These are phyloP conservation scores for Antigone vipio DNA, from an alignment of 2,113 vertebrate genomes.

Conservation along the genomic window DNA sequence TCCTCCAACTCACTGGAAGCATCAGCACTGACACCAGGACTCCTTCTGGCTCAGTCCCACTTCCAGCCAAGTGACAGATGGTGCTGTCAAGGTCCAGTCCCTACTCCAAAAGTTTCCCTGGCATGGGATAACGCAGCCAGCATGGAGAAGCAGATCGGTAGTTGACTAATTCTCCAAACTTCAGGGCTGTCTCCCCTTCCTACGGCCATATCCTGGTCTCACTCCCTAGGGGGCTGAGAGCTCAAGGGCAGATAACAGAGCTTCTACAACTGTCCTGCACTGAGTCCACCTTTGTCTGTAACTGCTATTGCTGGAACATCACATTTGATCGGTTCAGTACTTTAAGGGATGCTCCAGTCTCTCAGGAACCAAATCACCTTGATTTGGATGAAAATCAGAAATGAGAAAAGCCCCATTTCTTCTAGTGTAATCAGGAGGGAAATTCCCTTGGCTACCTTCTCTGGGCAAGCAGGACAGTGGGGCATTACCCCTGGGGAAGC, in stretches of 20 bases:
- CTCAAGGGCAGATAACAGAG: not conserved
- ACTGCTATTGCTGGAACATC: not conserved
- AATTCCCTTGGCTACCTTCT: not conserved
- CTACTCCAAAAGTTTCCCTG: not conserved
- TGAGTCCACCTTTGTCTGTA: not conserved
- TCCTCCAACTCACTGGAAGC: not conserved
- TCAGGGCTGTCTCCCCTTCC: not conserved
- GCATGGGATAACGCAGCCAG: not conserved
- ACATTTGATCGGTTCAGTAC: not conserved
- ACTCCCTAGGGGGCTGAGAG: not conserved
- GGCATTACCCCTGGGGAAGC: not conserved
- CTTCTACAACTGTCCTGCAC: not conserved
- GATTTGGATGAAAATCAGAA: not conserved
- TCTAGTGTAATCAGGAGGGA: not conserved
- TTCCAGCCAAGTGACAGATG: not conserved
- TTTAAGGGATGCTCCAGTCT: not conserved
- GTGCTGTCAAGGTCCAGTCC: not conserved
- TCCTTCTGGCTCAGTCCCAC: not conserved
- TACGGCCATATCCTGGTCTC: not conserved
- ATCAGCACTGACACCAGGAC: not conserved
- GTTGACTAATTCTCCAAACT: not conserved
- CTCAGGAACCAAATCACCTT: not conserved
- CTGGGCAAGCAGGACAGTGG: not conserved
- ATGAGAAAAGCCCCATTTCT: not conserved
- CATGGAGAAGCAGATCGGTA: not conserved